Evolutionary conservation across 2,113 vertebrate species (phyloP).

Genomic region (Sebastes schlegelii): DNA sequence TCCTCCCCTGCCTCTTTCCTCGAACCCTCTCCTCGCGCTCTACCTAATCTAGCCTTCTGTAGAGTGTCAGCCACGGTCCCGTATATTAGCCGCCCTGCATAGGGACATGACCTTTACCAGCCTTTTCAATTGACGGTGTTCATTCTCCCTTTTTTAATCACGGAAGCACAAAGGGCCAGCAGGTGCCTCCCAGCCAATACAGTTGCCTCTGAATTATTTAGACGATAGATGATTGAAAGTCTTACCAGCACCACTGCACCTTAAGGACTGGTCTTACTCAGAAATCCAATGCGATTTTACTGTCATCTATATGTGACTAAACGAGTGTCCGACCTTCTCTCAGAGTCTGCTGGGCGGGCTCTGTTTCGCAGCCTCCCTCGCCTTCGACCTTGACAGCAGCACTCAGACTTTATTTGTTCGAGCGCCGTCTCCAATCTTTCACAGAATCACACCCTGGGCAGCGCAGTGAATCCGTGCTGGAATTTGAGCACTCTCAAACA

Average conservation of each 20-base stretch:
- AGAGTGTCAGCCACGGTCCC: conserved; percentile 15
- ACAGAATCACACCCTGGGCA: conserved; percentile 10
- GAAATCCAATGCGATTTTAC: neutral
- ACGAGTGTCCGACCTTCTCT: neutral
- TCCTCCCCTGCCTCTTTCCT: conserved; percentile 25
- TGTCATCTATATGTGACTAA: neutral
- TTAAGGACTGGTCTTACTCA: no score
- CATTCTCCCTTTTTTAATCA: conserved; percentile 54
- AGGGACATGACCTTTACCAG: conserved; percentile 64
- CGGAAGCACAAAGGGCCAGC: conserved; percentile 30
- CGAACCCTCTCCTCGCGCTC: conserved; percentile 28
- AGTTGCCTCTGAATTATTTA: conserved; percentile 69
- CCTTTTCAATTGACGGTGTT: conserved; percentile 47
- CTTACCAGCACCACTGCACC: neutral
- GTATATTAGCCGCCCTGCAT: conserved; percentile 25
- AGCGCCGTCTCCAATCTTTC: conserved; percentile 1
- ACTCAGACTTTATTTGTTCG: conserved; percentile 10
- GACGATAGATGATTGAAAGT: conserved; percentile 44
- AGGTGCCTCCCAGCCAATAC: conserved; percentile 29
- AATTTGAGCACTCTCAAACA: conserved; percentile 14
- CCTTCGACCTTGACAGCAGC: conserved; percentile 39
- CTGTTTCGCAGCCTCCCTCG: neutral
- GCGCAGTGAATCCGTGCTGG: neutral
- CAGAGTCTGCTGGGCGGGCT: neutral
- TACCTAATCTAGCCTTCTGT: conserved; percentile 40